Conservation (phyloP, 2,797 vertebrate genomes). For the Psittacula echo region DNA sequence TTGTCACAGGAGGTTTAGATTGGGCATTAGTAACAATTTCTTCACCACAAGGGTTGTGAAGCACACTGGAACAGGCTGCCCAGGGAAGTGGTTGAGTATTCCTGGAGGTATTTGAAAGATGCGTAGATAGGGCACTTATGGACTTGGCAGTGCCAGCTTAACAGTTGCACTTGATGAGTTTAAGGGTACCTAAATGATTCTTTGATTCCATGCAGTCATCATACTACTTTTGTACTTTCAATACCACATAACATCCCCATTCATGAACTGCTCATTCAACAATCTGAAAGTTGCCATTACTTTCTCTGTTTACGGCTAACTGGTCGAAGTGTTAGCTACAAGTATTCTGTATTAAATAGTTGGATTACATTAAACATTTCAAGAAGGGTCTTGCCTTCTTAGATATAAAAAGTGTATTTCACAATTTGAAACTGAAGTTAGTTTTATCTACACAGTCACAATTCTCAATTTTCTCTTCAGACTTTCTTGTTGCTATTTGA, state of each 20-base stretch:
- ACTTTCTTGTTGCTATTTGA: neutral
- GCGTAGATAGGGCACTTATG: neutral
- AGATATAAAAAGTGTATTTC: neutral
- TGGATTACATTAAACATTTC: neutral
- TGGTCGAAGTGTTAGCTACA: too few relatives aligned
- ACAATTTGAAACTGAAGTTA: neutral
- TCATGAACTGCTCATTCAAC: neutral
- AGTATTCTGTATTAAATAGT: neutral
- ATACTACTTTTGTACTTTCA: neutral
- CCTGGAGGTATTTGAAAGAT: neutral
- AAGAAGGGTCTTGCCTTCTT: neutral
- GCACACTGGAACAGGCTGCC: neutral
- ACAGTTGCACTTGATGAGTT: accelerated
- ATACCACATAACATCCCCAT: neutral
- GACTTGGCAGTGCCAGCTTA: neutral
- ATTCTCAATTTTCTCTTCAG: neutral
- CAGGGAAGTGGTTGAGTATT: neutral
- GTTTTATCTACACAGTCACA: neutral
- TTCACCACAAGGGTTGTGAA: neutral
- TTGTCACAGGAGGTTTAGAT: neutral
- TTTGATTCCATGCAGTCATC: neutral
- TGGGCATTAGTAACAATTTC: neutral
- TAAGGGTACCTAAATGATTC: neutral
- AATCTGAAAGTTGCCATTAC: neutral
- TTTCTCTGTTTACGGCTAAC: neutral